Percentiles rank a stretch among this genome's conserved stretches.
These are phyloP conservation scores for Gorsachius magnificus DNA, from an alignment of 2,797 vertebrate genomes.

Conservation along the genomic window DNA sequence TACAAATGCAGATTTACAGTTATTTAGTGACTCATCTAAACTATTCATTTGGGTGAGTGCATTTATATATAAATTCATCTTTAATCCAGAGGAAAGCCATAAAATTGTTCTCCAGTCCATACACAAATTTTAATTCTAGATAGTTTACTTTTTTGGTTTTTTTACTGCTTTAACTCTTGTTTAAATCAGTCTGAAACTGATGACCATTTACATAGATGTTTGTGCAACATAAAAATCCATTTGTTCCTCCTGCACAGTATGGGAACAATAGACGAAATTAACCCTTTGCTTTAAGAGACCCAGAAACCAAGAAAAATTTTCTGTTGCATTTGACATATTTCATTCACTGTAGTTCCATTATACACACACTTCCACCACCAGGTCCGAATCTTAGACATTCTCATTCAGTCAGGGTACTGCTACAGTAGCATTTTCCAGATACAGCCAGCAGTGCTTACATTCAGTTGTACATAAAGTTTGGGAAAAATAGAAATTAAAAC, in stretches of 20 bases:
- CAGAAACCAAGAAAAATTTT: neutral
- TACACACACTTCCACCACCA: neutral
- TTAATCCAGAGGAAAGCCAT: neutral
- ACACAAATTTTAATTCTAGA: neutral
- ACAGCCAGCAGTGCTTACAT: neutral
- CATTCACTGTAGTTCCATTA: neutral
- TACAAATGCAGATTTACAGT: neutral
- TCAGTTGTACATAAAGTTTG: neutral
- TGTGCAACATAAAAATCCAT: neutral
- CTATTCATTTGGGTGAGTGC: accelerated
- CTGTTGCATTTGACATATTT: neutral
- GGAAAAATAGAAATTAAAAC: neutral
- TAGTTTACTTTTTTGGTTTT: neutral
- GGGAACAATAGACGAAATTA: neutral
- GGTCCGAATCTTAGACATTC: neutral
- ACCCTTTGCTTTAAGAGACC: neutral
- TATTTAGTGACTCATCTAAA: neutral
- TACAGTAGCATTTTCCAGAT: neutral
- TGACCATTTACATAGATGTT: neutral
- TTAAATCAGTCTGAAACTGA: neutral
- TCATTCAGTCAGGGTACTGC: neutral
- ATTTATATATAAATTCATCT: neutral
- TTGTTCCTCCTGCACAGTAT: neutral
- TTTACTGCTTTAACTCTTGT: neutral
- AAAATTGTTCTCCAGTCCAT: neutral